These are phyloP conservation scores for Rosalia funebris DNA, from an alignment of 2,888 invertebrate genomes.

Conservation along the genomic window DNA sequence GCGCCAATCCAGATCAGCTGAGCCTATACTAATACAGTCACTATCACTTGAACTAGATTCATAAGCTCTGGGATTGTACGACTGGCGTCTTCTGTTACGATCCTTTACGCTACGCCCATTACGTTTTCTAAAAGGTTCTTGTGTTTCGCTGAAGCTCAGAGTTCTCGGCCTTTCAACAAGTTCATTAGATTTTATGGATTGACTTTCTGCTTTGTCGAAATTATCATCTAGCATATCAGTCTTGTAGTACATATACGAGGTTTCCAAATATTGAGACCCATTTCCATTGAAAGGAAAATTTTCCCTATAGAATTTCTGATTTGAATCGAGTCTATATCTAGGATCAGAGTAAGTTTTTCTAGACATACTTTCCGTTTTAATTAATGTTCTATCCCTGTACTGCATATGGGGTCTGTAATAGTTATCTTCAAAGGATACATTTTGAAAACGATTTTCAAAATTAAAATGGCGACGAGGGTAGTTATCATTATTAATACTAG, in stretches of 20 bases:
- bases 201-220: conserved; percentile 35
- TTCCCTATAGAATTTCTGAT: conserved; percentile 50
- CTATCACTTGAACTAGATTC: conserved; percentile 67
- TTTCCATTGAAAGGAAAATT: conserved; percentile 40
- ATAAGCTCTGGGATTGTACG: conserved; percentile 70
- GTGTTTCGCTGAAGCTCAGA: conserved; percentile 51
- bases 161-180: conserved; percentile 51
- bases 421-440: conserved; percentile 55
- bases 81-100: conserved; percentile 67
- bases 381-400: conserved; percentile 60
- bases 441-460: conserved; percentile 53
- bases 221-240: conserved; percentile 43
- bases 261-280: conserved; percentile 52
- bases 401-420: conserved; percentile 47
- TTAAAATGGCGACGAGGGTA: conserved; percentile 38
- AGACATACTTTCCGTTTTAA: conserved; percentile 63
- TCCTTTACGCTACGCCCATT: conserved; percentile 66
- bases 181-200: conserved; percentile 7
- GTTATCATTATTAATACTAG: conserved; percentile 42
- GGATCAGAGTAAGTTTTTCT: conserved; percentile 60
- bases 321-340: conserved; percentile 46
- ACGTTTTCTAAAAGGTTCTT: conserved; percentile 52
- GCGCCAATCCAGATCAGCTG: conserved; percentile 63
- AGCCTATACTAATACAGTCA: conserved; percentile 64
- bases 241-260: conserved; percentile 57